Evolutionary conservation across 2,888 invertebrate genomes (phyloP).

Genomic region (Drosophila tanythrix): DNA sequence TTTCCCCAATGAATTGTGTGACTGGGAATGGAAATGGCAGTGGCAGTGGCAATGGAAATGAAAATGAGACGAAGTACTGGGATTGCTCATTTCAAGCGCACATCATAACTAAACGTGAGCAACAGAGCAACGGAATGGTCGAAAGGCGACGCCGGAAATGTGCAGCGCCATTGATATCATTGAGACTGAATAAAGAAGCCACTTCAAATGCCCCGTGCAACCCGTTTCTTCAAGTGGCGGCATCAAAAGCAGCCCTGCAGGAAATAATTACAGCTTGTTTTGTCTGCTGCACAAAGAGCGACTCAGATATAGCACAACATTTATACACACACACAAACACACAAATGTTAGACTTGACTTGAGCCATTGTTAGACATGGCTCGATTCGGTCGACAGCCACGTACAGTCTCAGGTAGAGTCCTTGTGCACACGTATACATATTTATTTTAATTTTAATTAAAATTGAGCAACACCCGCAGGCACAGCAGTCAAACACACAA

Average conservation of each 20-base stretch:
- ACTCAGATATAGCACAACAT: neutral
- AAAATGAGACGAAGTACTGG: neutral
- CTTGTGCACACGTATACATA: slow-evolving; percentile 3
- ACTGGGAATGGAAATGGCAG: slow-evolving; percentile 3
- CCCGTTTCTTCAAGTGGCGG: neutral
- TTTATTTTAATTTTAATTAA: slow-evolving; percentile 50
- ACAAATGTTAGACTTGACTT: neutral
- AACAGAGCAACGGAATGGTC: slow-evolving; percentile 41
- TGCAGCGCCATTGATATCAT: slow-evolving; percentile 37
- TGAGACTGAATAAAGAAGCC: slow-evolving; percentile 39
- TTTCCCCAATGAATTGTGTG: slow-evolving; percentile 68
- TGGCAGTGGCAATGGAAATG: neutral
- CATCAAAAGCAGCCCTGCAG: slow-evolving; percentile 20
- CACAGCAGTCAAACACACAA: slow-evolving; percentile 25
- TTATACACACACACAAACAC: neutral
- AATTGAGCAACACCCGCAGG: slow-evolving; percentile 45
- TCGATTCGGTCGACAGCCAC: slow-evolving; percentile 14
- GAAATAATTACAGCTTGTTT: slow-evolving; percentile 58
- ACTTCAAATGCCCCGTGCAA: slow-evolving; percentile 39
- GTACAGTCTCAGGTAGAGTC: neutral
- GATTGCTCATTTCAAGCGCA: slow-evolving; percentile 34
- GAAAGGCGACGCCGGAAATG: slow-evolving; percentile 68
- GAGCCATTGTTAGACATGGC: slow-evolving; percentile 26
- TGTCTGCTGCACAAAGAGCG: slow-evolving; percentile 35
- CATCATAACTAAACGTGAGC: slow-evolving; percentile 62